Evolutionary conservation across 2,113 vertebrate species (phyloP), one percentile per base, ranked within the genome.

Genomic region (Crotalus horridus): DNA sequence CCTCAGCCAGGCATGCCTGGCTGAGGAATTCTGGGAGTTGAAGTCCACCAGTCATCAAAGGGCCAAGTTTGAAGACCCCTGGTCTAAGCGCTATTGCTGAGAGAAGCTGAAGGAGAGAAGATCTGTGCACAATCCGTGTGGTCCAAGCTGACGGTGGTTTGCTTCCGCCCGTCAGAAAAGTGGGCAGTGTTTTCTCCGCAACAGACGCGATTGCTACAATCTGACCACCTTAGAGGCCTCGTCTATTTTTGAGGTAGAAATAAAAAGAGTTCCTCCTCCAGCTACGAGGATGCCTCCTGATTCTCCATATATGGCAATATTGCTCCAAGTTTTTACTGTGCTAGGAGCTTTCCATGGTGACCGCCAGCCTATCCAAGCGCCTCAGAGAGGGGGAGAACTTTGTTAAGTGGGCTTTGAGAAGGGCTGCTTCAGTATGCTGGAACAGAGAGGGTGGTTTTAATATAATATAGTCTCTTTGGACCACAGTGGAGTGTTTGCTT

Each of bases 111-210:
- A 39, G 6, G 6, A 20, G n/a, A 6, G 13, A 1, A 39, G 17
- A 6, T 8, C 6, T 5, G n/a, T 33, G 29, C 6, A 6, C 6
- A 0, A 0, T 39, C n/a, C n/a, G 3, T 17, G 69, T 33, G 1
- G n/a, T 7, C 33, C 1, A 39, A 20, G 69, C 15, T 5, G 1
- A 8, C 3, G 11, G 2, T 15, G 15, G n/a, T 8, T 81, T 33
- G 5, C 13, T 74, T 74, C 1, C 1, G 13, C 5, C 12, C 1
- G 1, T 33, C 39, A 0, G 15, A 39, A 81, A 81, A 33, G 39
- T 7, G n/a, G 69, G 15, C 29, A 15, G 3, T 4, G 4, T 39
- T 81, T 81, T 20, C 15, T 39, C 69, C 20, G 15, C 69, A 7
- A 81, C 15, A 81, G 33, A 20, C 8, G 6, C 7, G 33, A 81